A percentile compares a stretch with the other conserved stretches of the same genome.
Evolutionary conservation across 2,797 vertebrate species (phyloP).

Genomic region (Alfaro cultratus): DNA sequence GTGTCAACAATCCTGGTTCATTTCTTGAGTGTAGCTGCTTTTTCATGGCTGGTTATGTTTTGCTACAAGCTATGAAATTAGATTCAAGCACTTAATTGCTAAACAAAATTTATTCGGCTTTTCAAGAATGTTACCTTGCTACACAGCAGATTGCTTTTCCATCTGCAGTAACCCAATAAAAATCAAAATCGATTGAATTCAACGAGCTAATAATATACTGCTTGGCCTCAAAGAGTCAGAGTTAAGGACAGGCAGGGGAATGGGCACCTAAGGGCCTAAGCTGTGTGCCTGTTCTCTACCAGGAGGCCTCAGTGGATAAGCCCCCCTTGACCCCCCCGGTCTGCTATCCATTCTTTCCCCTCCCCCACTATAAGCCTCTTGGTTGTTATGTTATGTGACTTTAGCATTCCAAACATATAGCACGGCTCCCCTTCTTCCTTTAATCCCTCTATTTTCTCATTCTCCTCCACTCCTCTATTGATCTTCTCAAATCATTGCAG

Average conservation of each 20-base stretch:
- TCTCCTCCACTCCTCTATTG: constrained; percentile 30
- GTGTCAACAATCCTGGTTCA: background rate
- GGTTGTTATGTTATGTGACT: constrained; percentile 42
- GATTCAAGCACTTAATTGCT: background rate
- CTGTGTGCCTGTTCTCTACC: background rate
- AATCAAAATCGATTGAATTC: background rate
- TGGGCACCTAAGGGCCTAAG: background rate
- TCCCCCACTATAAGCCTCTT: constrained; percentile 49
- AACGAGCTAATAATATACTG: background rate
- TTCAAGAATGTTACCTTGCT: background rate
- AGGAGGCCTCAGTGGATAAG: background rate
- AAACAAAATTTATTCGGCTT: background rate
- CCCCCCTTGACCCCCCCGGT: constrained; percentile 11
- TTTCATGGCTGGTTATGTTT: background rate
- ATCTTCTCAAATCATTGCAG: constrained; percentile 29
- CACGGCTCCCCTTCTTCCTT: constrained; percentile 34
- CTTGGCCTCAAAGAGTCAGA: background rate
- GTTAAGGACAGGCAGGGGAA: background rate
- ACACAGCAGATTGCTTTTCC: background rate
- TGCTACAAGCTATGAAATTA: background rate
- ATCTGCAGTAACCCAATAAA: background rate
- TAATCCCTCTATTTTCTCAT: constrained; percentile 41
- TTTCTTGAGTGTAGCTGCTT: background rate
- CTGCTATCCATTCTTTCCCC: constrained; percentile 26
- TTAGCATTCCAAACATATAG: constrained; percentile 51